phyloP scores from a whole-genome alignment of 2,797 vertebrate species.

The Lindbergichthys nudifrons region DNA sequence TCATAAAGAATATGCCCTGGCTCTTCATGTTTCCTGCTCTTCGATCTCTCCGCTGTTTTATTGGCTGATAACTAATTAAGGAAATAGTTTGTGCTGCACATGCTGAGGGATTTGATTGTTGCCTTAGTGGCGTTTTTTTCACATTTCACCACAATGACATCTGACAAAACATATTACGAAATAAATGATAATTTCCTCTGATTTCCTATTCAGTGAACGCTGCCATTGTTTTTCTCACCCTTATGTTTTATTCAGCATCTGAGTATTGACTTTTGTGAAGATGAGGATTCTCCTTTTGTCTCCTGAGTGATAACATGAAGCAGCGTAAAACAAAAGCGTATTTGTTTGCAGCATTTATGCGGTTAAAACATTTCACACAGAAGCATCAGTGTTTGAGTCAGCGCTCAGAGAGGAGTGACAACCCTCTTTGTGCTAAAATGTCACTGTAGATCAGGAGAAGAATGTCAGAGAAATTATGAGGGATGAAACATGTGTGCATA shows the following conservation, averaged over 20 bases:
- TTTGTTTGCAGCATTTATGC: slow-evolving; percentile 37
- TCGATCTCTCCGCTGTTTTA: slow-evolving; percentile 49
- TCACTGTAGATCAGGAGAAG: slow-evolving; percentile 37
- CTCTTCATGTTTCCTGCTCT: slow-evolving; percentile 26
- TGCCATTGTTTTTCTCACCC: slow-evolving; percentile 43
- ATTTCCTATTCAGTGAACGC: slow-evolving; percentile 44
- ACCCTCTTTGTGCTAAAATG: slow-evolving; percentile 59
- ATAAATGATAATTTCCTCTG: slow-evolving; percentile 47
- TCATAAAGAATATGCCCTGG: slow-evolving; percentile 23
- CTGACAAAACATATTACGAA: slow-evolving; percentile 46
- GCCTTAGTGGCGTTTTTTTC: slow-evolving; percentile 38
- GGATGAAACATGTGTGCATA: slow-evolving; percentile 9
- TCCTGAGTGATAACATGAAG: slow-evolving; percentile 45
- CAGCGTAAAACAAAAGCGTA: slow-evolving; percentile 40
- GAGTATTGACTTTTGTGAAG: slow-evolving; percentile 40
- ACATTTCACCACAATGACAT: slow-evolving; percentile 58
- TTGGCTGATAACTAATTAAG: slow-evolving; percentile 60
- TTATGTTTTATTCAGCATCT: slow-evolving; percentile 60
- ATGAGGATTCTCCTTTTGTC: slow-evolving; percentile 46
- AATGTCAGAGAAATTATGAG: slow-evolving; percentile 27
- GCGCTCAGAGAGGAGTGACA: slow-evolving; percentile 44
- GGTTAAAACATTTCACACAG: slow-evolving; percentile 31
- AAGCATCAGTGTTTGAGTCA: slow-evolving; percentile 21
- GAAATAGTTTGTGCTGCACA: slow-evolving; percentile 65
- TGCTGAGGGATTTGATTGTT: slow-evolving; percentile 63